phyloP scores from a whole-genome alignment of 1,140 invertebrate species.

The Psix sp. region DNA sequence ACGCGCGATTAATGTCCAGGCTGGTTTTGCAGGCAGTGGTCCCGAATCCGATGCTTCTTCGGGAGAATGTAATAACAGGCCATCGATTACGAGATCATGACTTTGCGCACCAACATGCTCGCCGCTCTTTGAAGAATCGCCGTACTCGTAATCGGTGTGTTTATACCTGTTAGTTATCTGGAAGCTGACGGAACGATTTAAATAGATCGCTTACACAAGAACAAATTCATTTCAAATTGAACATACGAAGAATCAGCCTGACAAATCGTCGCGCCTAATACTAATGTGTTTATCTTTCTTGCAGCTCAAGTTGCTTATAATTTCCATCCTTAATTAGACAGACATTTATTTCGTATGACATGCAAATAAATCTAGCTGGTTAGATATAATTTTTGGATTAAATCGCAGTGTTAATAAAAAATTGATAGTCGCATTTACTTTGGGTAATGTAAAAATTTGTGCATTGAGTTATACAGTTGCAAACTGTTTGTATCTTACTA shows the following conservation, averaged over 20 bases:
- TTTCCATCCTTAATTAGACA: too few relatives aligned
- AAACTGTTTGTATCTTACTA: too few relatives aligned
- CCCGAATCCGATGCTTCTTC: conserved; percentile 57
- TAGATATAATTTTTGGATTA: too few relatives aligned
- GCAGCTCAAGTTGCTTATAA: background rate
- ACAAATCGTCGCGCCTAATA: conserved; percentile 41
- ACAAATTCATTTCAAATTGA: conserved; percentile 63
- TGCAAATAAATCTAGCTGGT: too few relatives aligned
- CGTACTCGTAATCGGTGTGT: conserved; percentile 60
- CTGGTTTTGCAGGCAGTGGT: conserved; percentile 45
- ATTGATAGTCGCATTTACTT: too few relatives aligned
- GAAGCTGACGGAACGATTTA: conserved; percentile 59
- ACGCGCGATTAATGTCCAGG: conserved; percentile 58
- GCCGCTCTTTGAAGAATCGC: conserved; percentile 60
- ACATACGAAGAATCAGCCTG: conserved; percentile 39
- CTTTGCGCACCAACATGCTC: conserved; percentile 50
- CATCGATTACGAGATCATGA: conserved; percentile 64
- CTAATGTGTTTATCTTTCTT: background rate
- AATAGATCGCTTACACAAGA: conserved; percentile 59
- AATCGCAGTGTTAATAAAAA: background rate
- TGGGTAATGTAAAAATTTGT: too few relatives aligned
- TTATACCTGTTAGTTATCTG: conserved; percentile 66
- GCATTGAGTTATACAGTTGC: too few relatives aligned
- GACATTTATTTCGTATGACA: too few relatives aligned
- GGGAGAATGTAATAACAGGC: conserved; percentile 63